These are phyloP conservation scores for Erythrocebus patas DNA, from an alignment of 2,113 vertebrate genomes.

Conservation along the genomic window DNA sequence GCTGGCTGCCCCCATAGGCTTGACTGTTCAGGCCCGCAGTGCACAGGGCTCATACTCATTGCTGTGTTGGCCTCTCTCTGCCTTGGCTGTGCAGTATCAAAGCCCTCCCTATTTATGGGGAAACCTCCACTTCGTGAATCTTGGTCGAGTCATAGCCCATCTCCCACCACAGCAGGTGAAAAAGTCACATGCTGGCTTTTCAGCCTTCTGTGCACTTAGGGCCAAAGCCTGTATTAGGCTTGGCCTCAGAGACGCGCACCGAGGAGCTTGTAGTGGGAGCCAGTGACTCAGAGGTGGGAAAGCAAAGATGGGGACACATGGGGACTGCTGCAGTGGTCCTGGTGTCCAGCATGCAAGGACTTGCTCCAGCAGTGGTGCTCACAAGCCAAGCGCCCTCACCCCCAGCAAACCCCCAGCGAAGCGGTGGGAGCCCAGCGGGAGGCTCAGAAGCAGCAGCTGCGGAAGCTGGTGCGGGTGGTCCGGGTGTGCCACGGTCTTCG, in stretches of 20 bases:
- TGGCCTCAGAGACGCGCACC: not conserved
- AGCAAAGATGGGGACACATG: not conserved
- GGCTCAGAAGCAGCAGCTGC: not conserved
- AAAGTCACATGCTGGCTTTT: not conserved
- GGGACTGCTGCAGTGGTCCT: no score
- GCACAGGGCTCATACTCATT: accelerated
- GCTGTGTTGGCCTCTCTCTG: not conserved
- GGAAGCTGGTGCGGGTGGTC: not conserved
- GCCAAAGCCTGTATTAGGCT: not conserved
- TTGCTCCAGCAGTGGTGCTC: not conserved
- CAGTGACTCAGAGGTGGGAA: not conserved
- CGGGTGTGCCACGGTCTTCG: accelerated
- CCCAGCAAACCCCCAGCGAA: no score
- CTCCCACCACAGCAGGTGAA: not conserved
- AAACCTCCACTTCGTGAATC: not conserved
- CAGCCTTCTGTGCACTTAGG: accelerated
- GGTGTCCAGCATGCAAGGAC: not conserved
- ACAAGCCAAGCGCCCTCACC: no score
- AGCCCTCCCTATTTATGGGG: no score
- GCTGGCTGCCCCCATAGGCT: accelerated
- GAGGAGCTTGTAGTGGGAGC: no score
- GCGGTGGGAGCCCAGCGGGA: accelerated
- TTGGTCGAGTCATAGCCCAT: not conserved
- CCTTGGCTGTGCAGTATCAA: no score
- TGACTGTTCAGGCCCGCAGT: accelerated